phyloP scores from a whole-genome alignment of 2,888 invertebrate genomes.

The Orthosia cruda region DNA sequence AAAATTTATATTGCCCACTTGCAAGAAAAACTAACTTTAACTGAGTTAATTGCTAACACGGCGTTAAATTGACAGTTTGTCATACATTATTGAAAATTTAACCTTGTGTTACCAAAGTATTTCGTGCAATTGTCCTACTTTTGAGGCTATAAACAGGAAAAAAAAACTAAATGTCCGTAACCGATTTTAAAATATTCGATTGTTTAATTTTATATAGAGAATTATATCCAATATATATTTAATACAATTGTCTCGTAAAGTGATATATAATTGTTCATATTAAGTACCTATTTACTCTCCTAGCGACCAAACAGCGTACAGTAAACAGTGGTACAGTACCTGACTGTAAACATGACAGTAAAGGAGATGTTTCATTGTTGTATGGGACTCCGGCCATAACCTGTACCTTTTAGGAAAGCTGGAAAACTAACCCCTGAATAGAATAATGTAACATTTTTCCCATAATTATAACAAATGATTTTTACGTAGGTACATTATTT shows the following conservation, averaged over 20 bases:
- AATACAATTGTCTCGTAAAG: constrained; percentile 20
- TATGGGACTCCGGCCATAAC: too few relatives aligned
- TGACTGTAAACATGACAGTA: background rate
- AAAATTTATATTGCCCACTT: background rate
- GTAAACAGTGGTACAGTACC: too few relatives aligned
- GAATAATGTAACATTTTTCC: too few relatives aligned
- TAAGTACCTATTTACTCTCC: background rate
- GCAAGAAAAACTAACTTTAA: background rate
- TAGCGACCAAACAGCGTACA: background rate
- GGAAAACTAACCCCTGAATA: too few relatives aligned
- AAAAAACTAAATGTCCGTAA: constrained; percentile 29
- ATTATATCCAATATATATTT: constrained; percentile 24
- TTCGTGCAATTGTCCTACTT: background rate
- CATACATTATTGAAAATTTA: too few relatives aligned
- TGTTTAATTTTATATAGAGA: constrained; percentile 2
- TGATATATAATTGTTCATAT: background rate
- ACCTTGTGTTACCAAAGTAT: too few relatives aligned
- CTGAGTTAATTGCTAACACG: too few relatives aligned
- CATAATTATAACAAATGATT: too few relatives aligned
- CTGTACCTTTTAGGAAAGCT: too few relatives aligned
- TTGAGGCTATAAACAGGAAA: background rate
- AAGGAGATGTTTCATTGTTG: too few relatives aligned
- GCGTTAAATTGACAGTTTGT: too few relatives aligned
- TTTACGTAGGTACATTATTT: too few relatives aligned
- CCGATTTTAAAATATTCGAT: constrained; percentile 21